Conservation (phyloP, 2,888 invertebrate species). For the Eupeodes latifasciatus region DNA sequence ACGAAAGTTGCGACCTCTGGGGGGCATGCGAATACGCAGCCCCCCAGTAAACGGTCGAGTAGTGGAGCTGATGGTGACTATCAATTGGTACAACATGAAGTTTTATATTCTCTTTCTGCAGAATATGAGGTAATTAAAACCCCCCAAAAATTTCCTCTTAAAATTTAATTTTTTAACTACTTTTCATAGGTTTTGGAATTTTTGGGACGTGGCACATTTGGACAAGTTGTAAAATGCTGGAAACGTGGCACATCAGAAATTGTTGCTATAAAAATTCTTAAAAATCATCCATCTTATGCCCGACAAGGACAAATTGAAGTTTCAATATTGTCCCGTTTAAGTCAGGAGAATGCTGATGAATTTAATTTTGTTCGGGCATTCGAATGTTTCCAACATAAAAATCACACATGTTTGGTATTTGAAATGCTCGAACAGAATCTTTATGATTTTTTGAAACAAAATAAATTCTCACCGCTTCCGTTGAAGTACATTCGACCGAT, state of each 20-base stretch:
- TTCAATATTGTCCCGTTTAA: constrained; percentile 95
- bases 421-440: constrained; percentile 99
- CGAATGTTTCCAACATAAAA: constrained; percentile 99
- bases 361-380: constrained; percentile 99
- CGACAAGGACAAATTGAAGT: constrained; percentile 99
- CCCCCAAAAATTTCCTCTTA: background rate
- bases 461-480: constrained; percentile 99
- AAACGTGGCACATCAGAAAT: constrained; percentile 99
- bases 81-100: constrained; percentile 99
- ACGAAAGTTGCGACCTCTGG: constrained; percentile 84
- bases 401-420: constrained; percentile 99
- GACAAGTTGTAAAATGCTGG: constrained; percentile 99
- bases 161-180: background rate
- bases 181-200: constrained; percentile 94
- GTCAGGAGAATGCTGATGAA: constrained; percentile 99
- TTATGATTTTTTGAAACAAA: constrained; percentile 99
- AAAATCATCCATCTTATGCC: constrained; percentile 99
- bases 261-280: constrained; percentile 99
- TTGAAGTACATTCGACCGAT: constrained; percentile 99
- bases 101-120: constrained; percentile 97
- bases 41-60: constrained; percentile 89
- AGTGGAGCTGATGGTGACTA: constrained; percentile 98
- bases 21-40: constrained; percentile 85
- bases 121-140: constrained; percentile 87
- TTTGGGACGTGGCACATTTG: constrained; percentile 99